A percentile compares a stretch with the other conserved stretches of the same genome.
phyloP scores from a whole-genome alignment of 2,113 vertebrate genomes.

The Platichthys flesus region DNA sequence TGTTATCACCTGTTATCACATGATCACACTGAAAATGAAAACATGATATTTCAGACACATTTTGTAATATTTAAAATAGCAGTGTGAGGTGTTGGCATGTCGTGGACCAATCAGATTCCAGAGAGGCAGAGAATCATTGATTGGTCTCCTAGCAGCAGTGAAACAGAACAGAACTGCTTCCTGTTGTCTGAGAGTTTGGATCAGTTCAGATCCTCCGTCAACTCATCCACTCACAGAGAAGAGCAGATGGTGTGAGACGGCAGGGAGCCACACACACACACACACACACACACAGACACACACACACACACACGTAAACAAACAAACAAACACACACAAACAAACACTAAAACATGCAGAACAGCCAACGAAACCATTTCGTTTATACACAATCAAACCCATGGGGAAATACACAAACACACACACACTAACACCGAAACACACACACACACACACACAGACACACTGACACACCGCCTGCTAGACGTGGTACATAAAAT shows the following conservation, averaged over 20 bases:
- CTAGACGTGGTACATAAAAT: conserved; percentile 27
- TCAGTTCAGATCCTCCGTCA: conserved; percentile 21
- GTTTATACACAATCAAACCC: not conserved
- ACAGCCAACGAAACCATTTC: not conserved
- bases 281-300: conserved; percentile 11
- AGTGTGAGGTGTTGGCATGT: not conserved
- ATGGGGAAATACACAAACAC: conserved; percentile 1
- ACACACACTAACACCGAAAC: conserved; percentile 3
- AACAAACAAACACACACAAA: conserved; percentile 32
- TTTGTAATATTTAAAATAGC: no score
- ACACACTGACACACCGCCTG: conserved; percentile 5
- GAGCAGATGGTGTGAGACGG: conserved; percentile 64
- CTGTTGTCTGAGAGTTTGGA: conserved; percentile 6
- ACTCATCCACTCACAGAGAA: conserved; percentile 15
- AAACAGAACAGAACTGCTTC: conserved; percentile 22
- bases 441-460: not conserved
- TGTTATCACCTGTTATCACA: no score
- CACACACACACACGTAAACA: conserved; percentile 6
- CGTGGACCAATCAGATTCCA: not conserved
- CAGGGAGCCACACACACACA: conserved; percentile 47
- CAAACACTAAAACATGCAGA: conserved; percentile 25
- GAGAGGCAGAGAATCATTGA: not conserved
- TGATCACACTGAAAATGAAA: no score
- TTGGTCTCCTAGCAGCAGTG: conserved; percentile 33
- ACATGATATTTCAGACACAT: no score